Evolutionary conservation across 2,113 vertebrate genomes (phyloP).

Genomic region (Pachycephala philippinensis): DNA sequence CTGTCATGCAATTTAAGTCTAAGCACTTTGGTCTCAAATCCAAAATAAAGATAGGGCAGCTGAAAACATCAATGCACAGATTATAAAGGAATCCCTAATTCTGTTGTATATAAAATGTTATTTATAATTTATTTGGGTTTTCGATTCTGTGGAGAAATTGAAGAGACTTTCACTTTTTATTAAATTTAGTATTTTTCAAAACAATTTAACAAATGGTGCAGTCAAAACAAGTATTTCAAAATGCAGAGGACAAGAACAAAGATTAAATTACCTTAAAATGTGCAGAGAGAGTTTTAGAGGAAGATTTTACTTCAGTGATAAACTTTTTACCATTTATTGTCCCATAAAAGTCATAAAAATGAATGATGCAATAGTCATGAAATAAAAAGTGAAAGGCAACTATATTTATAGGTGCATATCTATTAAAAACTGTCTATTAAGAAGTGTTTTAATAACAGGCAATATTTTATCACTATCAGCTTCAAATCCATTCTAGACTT

Average conservation of each 20-base stretch:
- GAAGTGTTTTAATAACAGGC: neutral
- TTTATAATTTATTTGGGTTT: neutral
- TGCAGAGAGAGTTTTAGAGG: neutral
- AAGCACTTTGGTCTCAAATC: neutral
- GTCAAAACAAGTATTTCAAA: neutral
- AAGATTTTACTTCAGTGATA: neutral
- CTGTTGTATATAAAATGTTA: neutral
- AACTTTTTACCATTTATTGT: neutral
- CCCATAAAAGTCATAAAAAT: neutral
- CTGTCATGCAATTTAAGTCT: neutral
- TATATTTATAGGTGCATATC: neutral
- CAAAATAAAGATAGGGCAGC: neutral
- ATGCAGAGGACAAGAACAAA: neutral
- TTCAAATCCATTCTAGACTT: neutral
- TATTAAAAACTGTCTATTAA: neutral
- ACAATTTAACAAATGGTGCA: neutral
- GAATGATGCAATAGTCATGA: neutral
- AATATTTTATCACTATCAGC: neutral
- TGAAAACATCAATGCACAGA: neutral
- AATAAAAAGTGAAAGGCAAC: slow-evolving; percentile 25
- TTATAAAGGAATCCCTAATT: neutral
- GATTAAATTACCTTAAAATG: neutral
- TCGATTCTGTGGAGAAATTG: neutral
- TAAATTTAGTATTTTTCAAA: neutral
- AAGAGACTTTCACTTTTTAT: neutral